Evolutionary conservation across 2,797 vertebrate genomes (phyloP).

Genomic region (Epinephelus coioides): DNA sequence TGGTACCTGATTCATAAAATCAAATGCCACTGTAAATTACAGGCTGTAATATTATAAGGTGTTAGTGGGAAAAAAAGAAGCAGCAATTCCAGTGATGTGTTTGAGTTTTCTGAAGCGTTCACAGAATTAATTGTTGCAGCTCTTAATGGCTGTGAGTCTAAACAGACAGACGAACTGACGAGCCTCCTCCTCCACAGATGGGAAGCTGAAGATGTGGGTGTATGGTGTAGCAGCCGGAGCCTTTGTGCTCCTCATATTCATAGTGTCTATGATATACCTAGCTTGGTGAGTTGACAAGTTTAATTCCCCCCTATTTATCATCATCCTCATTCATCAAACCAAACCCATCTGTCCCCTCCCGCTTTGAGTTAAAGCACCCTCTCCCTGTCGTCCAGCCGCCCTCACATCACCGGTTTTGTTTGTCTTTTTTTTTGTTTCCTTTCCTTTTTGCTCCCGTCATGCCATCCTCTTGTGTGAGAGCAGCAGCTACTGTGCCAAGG

Average conservation of each 20-base stretch:
- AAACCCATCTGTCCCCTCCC: constrained; percentile 2
- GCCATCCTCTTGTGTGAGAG: constrained; percentile 54
- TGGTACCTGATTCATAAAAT: neutral
- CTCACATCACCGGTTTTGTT: constrained; percentile 27
- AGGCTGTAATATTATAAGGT: neutral
- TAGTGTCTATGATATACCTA: constrained; percentile 99
- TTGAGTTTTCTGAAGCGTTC: constrained; percentile 11
- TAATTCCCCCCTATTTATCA: constrained; percentile 48
- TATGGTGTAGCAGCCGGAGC: constrained; percentile 97
- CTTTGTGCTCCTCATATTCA: constrained; percentile 97
- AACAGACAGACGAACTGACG: constrained; percentile 61
- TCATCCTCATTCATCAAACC: constrained; percentile 58
- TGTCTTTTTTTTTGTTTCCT: constrained; percentile 21
- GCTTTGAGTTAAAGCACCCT: constrained; percentile 7
- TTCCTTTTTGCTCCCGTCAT: constrained; percentile 21
- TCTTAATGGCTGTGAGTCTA: constrained; percentile 30
- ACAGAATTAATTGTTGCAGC: constrained; percentile 25
- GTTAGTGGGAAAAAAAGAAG: neutral
- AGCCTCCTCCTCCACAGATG: constrained; percentile 91
- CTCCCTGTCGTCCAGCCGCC: neutral
- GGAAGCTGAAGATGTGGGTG: constrained; percentile 99
- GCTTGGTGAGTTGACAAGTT: constrained; percentile 93
- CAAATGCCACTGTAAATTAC: neutral
- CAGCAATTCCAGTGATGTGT: neutral
- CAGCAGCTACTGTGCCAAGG: constrained; percentile 82